Percentiles rank a stretch among this genome's conserved stretches.
phyloP scores from a whole-genome alignment of 2,888 invertebrate genomes.

The Adineta ricciae region DNA sequence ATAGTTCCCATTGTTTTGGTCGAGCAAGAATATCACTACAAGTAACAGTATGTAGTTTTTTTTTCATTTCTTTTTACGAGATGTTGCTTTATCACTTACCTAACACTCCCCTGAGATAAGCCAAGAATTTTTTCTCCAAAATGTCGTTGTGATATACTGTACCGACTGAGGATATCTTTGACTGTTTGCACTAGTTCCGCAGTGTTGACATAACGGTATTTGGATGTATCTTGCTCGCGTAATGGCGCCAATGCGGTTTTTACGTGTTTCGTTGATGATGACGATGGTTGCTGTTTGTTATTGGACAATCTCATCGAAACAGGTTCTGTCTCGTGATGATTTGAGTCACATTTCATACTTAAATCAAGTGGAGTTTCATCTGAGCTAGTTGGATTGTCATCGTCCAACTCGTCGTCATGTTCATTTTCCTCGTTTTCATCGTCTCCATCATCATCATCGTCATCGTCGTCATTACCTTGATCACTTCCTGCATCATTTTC shows the following conservation, averaged over 20 bases:
- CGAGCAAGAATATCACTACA: constrained; percentile 82
- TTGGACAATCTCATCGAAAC: not conserved
- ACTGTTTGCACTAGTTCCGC: constrained; percentile 74
- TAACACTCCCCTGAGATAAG: constrained; percentile 66
- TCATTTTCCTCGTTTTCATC: not conserved
- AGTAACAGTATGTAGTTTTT: constrained; percentile 56
- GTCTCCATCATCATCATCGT: not conserved
- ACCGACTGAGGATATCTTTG: constrained; percentile 52
- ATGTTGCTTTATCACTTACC: not conserved
- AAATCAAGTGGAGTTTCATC: not conserved
- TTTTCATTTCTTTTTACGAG: not conserved
- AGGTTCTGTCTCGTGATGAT: not conserved
- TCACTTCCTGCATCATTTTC: not conserved
- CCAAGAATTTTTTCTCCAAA: constrained; percentile 91
- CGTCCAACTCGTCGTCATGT: not conserved
- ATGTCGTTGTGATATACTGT: constrained; percentile 75
- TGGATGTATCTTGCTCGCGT: constrained; percentile 94
- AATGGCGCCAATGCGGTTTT: constrained; percentile 93
- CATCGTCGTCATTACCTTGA: not conserved
- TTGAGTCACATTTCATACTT: not conserved
- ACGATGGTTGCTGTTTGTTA: not conserved
- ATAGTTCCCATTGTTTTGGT: constrained; percentile 97
- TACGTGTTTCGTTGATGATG: constrained; percentile 65
- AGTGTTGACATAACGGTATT: constrained; percentile 91
- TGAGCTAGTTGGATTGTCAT: not conserved